Conservation (phyloP, 2,797 vertebrate genomes). For the Myotis findleyi region DNA sequence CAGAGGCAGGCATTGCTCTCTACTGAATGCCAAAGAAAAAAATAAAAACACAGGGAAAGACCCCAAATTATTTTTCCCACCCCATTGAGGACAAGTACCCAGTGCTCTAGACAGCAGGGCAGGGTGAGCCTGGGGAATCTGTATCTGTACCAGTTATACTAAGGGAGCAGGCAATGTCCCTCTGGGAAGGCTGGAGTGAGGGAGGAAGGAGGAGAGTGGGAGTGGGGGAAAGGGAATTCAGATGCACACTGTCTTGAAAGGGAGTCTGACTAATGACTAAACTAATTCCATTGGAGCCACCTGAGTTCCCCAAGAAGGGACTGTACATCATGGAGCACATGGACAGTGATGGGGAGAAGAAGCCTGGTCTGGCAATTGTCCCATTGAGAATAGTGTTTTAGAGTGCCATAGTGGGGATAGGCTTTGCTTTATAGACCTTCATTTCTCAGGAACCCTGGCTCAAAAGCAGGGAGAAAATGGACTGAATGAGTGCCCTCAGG, state of each 20-base stretch:
- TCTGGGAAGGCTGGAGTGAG: background rate
- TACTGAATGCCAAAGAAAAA: background rate
- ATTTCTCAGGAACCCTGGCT: background rate
- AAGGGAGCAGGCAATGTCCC: background rate
- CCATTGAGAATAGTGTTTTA: background rate
- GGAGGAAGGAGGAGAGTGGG: too few relatives aligned
- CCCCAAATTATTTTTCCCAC: background rate
- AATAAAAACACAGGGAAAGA: background rate
- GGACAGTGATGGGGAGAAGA: background rate
- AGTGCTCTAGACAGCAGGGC: background rate
- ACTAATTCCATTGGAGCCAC: background rate
- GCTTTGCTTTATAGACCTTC: background rate
- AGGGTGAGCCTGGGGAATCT: background rate
- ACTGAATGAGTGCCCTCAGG: too few relatives aligned
- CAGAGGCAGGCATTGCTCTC: background rate
- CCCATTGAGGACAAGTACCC: background rate
- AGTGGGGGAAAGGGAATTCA: background rate
- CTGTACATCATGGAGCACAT: fast-evolving
- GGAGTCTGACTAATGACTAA: background rate
- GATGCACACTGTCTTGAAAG: background rate
- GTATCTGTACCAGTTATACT: background rate
- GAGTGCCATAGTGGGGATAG: background rate
- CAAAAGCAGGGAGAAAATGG: background rate
- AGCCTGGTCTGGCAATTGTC: background rate
- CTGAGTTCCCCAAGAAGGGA: background rate